Conservation (phyloP, 2,797 vertebrate genomes). For the Myotis findleyi region DNA sequence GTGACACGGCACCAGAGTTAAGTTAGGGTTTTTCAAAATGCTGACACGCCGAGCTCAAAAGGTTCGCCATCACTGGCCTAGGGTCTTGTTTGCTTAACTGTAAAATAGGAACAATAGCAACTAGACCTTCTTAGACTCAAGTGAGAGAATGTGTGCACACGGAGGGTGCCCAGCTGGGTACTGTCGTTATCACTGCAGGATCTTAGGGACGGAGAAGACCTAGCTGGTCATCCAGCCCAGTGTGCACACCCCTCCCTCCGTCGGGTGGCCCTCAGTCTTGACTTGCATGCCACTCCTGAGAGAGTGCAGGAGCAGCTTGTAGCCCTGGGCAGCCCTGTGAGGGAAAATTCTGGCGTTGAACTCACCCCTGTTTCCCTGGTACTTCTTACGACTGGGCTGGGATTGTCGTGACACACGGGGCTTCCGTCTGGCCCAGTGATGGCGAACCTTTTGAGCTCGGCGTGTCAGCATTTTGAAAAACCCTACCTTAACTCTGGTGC, state of each 20-base stretch:
- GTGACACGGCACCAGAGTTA: too few species aligned
- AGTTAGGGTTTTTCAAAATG: too few species aligned
- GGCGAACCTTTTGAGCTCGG: too few species aligned
- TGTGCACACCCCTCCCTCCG: background rate
- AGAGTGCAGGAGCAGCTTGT: background rate
- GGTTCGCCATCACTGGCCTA: background rate
- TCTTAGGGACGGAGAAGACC: background rate
- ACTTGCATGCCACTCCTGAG: background rate
- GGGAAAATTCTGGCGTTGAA: background rate
- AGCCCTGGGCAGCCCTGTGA: background rate
- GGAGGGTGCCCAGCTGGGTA: background rate
- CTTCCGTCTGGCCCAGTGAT: background rate
- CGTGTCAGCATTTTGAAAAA: too few species aligned
- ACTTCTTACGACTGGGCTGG: background rate
- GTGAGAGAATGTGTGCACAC: rapidly evolving
- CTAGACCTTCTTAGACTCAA: background rate
- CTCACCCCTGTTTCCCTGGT: background rate
- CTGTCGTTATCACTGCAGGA: background rate
- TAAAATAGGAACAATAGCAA: background rate
- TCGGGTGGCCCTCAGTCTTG: background rate
- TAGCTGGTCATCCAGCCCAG: background rate
- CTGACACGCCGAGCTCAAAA: too few species aligned
- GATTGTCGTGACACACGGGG: background rate
- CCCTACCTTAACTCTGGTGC: too few species aligned
- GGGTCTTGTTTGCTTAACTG: background rate